A percentile compares a stretch with the other conserved stretches of the same genome.
Evolutionary conservation across 1,140 invertebrate genomes (phyloP).

Genomic region (Andricus grossulariae): DNA sequence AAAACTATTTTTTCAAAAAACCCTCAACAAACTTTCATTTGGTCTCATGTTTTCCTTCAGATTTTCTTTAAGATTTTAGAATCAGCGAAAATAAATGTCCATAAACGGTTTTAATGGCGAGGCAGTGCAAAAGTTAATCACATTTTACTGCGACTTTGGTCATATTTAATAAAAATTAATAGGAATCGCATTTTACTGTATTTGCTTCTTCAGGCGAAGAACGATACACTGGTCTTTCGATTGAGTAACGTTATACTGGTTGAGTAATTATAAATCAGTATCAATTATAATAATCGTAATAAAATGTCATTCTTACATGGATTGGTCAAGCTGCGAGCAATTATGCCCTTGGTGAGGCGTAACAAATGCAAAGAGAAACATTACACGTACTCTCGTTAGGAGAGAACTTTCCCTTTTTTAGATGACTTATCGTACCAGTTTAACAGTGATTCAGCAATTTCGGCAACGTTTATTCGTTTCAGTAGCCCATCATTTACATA

Average conservation of each 20-base stretch:
- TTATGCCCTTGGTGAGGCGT: conserved; percentile 12
- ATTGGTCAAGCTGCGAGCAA: background rate
- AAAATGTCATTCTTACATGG: conserved; percentile 23
- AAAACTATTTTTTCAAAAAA: too few relatives aligned
- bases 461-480: background rate
- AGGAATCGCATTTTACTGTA: conserved; percentile 1
- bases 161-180: conserved; percentile 24
- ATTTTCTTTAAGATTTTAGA: conserved; percentile 7
- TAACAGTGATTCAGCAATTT: background rate
- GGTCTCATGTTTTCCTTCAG: background rate
- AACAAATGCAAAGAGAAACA: conserved; percentile 20
- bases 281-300: conserved; percentile 8
- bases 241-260: background rate
- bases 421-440: background rate
- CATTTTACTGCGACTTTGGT: conserved; percentile 17
- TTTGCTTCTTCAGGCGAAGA: background rate
- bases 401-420: conserved; percentile 9
- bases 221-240: background rate
- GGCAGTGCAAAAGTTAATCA: conserved; percentile 6
- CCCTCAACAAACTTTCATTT: background rate
- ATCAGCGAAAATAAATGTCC: background rate
- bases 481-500: conserved; percentile 7
- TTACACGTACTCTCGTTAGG: conserved; percentile 21
- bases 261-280: conserved; percentile 11
- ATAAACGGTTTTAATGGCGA: conserved; percentile 2